A percentile compares a stretch with the other conserved stretches of the same genome.
Conservation (phyloP, 2,888 invertebrate genomes). For the Melipona beecheii region DNA sequence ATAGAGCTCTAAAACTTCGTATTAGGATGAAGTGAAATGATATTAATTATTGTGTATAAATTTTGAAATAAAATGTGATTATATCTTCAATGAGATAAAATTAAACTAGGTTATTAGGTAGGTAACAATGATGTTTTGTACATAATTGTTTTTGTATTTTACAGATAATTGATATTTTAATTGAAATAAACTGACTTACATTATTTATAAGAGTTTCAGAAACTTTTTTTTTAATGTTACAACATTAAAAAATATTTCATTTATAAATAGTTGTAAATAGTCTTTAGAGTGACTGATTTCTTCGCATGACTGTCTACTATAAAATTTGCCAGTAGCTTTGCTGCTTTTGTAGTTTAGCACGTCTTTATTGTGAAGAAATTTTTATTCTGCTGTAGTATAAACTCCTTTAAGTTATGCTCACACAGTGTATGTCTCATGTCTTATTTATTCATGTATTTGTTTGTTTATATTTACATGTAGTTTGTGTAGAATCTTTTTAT, state of each 20-base stretch:
- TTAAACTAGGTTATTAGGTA: constrained; percentile 52
- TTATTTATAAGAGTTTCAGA: constrained; percentile 47
- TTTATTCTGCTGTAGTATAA: constrained; percentile 80
- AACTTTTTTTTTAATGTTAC: constrained; percentile 53
- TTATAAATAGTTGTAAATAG: constrained; percentile 57
- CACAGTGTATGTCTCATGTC: constrained; percentile 84
- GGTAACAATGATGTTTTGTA: constrained; percentile 41
- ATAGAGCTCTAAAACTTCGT: constrained; percentile 74
- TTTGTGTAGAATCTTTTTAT: constrained; percentile 61
- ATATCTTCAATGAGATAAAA: constrained; percentile 20
- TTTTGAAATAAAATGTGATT: constrained; percentile 24
- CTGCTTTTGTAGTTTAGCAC: constrained; percentile 84
- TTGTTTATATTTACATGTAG: constrained; percentile 64
- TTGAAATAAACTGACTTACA: constrained; percentile 39
- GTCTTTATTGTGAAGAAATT: constrained; percentile 81
- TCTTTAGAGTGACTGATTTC: constrained; percentile 76
- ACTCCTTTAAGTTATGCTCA: constrained; percentile 82
- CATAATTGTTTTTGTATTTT: constrained; percentile 22
- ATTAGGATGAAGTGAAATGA: constrained; percentile 37
- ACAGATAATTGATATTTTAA: constrained; percentile 45
- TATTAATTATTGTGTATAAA: constrained; percentile 30
- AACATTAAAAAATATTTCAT: constrained; percentile 38
- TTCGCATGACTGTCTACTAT: constrained; percentile 82
- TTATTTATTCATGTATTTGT: constrained; percentile 73
- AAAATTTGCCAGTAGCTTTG: constrained; percentile 83